phyloP scores from a whole-genome alignment of 2,113 vertebrate species.

The Corydoras maculifer region DNA sequence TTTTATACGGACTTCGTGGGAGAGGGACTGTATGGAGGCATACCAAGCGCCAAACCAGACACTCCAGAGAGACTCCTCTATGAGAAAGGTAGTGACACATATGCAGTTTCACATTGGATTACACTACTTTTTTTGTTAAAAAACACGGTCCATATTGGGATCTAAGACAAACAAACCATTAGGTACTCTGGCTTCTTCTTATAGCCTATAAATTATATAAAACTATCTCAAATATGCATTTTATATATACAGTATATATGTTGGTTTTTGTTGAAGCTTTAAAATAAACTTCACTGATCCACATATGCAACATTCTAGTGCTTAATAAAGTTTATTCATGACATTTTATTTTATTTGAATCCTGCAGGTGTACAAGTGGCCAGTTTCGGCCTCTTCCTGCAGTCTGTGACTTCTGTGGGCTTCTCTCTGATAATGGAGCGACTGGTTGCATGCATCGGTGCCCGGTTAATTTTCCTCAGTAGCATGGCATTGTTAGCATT shows the following conservation, averaged over 20 bases:
- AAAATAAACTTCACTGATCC: too few species aligned
- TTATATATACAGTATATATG: too few species aligned
- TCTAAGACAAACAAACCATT: too few species aligned
- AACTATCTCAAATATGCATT: too few species aligned
- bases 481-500: conserved; percentile 69
- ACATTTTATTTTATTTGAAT: background rate
- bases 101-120: background rate
- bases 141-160: too few species aligned
- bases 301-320: too few species aligned
- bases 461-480: conserved; percentile 67
- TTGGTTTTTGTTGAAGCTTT: too few species aligned
- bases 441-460: conserved; percentile 70
- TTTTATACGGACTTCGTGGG: conserved; percentile 85
- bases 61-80: conserved; percentile 69
- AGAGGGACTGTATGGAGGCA: conserved; percentile 73
- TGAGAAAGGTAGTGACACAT: conserved; percentile 68
- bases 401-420: conserved; percentile 73
- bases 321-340: too few species aligned
- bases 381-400: conserved; percentile 81
- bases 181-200: too few species aligned
- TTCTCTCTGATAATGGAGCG: conserved; percentile 77
- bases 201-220: too few species aligned
- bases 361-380: conserved; percentile 76
- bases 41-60: conserved; percentile 73
- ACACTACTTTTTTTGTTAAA: too few species aligned